Evolutionary conservation across 2,888 invertebrate genomes (phyloP).

Genomic region (Phaedon cochleariae): DNA sequence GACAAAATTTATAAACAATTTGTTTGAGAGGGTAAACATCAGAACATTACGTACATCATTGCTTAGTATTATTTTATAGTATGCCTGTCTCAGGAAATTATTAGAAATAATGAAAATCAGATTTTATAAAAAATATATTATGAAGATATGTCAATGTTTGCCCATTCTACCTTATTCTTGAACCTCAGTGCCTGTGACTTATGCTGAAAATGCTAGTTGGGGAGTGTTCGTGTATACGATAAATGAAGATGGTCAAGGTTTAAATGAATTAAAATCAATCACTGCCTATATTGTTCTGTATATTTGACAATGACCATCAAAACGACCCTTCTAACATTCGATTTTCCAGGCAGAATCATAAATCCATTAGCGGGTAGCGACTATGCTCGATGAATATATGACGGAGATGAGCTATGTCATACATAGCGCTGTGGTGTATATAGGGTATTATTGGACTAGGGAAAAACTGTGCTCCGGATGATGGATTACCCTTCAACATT

Average conservation of each 20-base stretch:
- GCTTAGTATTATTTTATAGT: not conserved
- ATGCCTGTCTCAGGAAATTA: constrained; percentile 1
- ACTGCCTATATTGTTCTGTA: too few species aligned
- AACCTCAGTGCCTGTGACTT: too few species aligned
- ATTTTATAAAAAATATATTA: not conserved
- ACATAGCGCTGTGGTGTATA: constrained; percentile 34
- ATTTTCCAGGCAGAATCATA: not conserved
- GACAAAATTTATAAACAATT: not conserved
- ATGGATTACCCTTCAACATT: constrained; percentile 60
- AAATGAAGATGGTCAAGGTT: too few species aligned
- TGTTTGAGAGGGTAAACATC: not conserved
- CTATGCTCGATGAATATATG: constrained; percentile 2
- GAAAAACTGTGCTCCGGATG: constrained; percentile 57
- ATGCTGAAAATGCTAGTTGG: constrained; percentile 3
- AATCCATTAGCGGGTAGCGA: not conserved
- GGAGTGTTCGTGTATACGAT: too few species aligned
- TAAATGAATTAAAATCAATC: too few species aligned
- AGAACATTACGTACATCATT: constrained; percentile 7
- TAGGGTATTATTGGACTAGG: constrained; percentile 41
- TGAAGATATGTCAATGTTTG: not conserved
- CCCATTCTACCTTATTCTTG: not conserved
- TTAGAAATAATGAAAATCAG: not conserved
- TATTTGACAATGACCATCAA: not conserved
- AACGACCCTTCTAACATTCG: not conserved
- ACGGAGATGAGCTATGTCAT: constrained; percentile 31